phyloP scores from a whole-genome alignment of 1,140 invertebrate species.

The Leptinotarsa lineolata region DNA sequence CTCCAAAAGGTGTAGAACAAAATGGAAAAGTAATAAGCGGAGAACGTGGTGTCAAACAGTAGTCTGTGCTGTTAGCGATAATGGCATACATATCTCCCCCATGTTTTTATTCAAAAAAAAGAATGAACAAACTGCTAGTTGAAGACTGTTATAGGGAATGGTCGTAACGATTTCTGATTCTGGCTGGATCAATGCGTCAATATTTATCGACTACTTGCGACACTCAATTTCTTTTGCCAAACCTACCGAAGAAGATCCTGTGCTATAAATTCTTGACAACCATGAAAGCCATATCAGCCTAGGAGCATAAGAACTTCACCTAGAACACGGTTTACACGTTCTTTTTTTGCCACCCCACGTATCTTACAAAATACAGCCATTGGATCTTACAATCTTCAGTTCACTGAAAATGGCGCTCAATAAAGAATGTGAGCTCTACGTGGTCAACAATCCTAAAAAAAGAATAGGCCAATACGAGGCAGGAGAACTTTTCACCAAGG shows the following conservation, averaged over 20 bases:
- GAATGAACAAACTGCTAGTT: constrained; percentile 13
- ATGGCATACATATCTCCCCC: background rate
- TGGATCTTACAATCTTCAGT: constrained; percentile 23
- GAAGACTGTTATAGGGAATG: constrained; percentile 8
- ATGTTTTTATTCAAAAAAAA: constrained; percentile 17
- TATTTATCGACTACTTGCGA: constrained; percentile 7
- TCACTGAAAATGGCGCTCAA: constrained; percentile 35
- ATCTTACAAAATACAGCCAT: constrained; percentile 22
- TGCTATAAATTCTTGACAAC: too few relatives aligned
- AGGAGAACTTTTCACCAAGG: constrained; percentile 45
- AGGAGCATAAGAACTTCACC: too few relatives aligned
- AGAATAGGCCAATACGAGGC: constrained; percentile 46
- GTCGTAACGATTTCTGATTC: background rate
- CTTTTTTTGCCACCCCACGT: constrained; percentile 15
- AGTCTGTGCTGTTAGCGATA: constrained; percentile 9
- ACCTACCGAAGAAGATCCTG: background rate
- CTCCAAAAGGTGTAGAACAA: constrained; percentile 7
- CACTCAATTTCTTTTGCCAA: constrained; percentile 6
- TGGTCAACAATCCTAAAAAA: constrained; percentile 38
- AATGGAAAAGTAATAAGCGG: background rate
- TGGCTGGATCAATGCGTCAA: background rate
- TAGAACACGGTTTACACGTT: background rate
- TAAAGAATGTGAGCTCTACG: constrained; percentile 47
- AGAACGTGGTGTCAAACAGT: constrained; percentile 5
- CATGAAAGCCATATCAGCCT: too few relatives aligned